Percentiles rank a stretch among this genome's conserved stretches.
Conservation (phyloP, 1,140 invertebrate species). For the Pogonomyrmex barbatus region DNA sequence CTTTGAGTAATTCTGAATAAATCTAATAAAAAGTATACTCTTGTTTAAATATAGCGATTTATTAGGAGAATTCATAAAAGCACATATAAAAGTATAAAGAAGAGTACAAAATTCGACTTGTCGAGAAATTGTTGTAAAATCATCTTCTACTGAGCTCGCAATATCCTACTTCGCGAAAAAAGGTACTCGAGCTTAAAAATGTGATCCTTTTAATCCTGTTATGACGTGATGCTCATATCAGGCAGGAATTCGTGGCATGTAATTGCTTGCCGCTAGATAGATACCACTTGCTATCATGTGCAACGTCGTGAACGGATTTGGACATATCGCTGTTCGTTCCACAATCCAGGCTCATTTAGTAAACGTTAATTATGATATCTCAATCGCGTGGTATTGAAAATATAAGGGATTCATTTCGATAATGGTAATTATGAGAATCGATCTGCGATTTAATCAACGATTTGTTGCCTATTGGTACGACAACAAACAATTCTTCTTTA, state of each 20-base stretch:
- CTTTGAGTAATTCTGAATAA: background rate
- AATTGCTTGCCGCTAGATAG: conserved; percentile 67
- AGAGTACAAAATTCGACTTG: background rate
- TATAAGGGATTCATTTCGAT: conserved; percentile 60
- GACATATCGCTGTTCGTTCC: conserved; percentile 57
- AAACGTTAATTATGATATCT: conserved; percentile 83
- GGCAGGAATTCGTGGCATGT: conserved; percentile 57
- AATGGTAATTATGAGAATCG: background rate
- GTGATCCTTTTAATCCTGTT: conserved; percentile 63
- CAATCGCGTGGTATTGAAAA: conserved; percentile 64
- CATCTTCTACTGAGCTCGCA: background rate
- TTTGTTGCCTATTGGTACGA: conserved; percentile 18
- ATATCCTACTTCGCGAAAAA: conserved; percentile 20
- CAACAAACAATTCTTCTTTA: background rate
- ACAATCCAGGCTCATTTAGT: conserved; percentile 82
- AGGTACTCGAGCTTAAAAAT: conserved; percentile 49
- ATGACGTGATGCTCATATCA: conserved; percentile 44
- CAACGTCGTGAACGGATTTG: conserved; percentile 40
- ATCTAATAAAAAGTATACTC: background rate
- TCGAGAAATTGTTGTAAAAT: conserved; percentile 28
- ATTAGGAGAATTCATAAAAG: background rate
- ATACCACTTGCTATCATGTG: conserved; percentile 64
- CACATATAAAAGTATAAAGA: conserved; percentile 18
- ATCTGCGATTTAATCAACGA: conserved; percentile 55
- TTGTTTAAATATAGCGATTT: background rate